A percentile compares a stretch with the other conserved stretches of the same genome.
These are phyloP conservation scores for Liodrosophila aerea DNA, from an alignment of 2,888 invertebrate species.

Conservation along the genomic window DNA sequence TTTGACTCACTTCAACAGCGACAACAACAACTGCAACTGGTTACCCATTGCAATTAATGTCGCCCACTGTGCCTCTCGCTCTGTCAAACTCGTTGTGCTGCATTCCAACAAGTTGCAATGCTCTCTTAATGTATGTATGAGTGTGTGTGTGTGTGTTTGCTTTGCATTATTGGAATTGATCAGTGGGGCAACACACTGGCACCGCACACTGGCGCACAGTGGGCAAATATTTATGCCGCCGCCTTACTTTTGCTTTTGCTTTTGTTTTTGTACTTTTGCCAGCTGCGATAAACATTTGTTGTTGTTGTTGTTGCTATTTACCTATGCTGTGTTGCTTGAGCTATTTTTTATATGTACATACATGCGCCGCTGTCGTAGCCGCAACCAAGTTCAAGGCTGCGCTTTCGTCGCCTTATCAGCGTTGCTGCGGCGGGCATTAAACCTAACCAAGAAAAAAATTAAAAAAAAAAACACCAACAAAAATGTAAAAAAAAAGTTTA, in stretches of 20 bases:
- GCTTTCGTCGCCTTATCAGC: constrained; percentile 63
- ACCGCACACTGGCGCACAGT: constrained; percentile 45
- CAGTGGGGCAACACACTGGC: constrained; percentile 59
- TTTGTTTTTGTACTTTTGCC: constrained; percentile 27
- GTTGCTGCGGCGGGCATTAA: constrained; percentile 55
- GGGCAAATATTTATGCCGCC: constrained; percentile 68
- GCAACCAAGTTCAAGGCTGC: constrained; percentile 67
- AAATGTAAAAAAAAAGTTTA: too few relatives aligned
- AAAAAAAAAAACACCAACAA: constrained; percentile 19
- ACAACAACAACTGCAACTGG: constrained; percentile 43
- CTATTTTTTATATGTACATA: constrained; percentile 29
- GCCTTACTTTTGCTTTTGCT: constrained; percentile 18
- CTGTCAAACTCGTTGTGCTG: constrained; percentile 66
- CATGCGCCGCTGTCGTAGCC: constrained; percentile 31
- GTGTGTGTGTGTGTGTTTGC: constrained; percentile 1
- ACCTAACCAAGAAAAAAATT: constrained; percentile 31
- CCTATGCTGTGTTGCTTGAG: constrained; percentile 43
- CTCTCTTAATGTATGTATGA: not conserved
- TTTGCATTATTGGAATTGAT: constrained; percentile 34
- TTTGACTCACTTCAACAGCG: constrained; percentile 28
- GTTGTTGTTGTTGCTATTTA: constrained; percentile 42
- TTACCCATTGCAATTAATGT: constrained; percentile 57
- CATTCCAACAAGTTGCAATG: constrained; percentile 63
- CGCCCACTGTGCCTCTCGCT: constrained; percentile 31
- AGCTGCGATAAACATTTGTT: constrained; percentile 36